Evolutionary conservation across 2,797 vertebrate genomes (phyloP).

Genomic region (Rhinogobio ventralis): DNA sequence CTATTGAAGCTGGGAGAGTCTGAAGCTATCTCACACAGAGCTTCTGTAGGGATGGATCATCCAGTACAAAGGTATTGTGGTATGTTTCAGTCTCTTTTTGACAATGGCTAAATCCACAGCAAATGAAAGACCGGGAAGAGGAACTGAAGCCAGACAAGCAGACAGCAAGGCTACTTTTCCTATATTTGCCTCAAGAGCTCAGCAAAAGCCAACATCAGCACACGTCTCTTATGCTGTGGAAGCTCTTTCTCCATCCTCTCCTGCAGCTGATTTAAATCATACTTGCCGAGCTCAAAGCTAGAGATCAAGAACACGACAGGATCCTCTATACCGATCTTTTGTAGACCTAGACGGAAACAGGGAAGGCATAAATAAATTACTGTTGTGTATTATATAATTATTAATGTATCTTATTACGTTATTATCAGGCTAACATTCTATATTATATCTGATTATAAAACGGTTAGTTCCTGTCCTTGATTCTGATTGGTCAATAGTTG

Average conservation of each 20-base stretch:
- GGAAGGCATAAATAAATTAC: too few species aligned
- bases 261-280: constrained; percentile 72
- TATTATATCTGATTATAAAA: too few species aligned
- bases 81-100: constrained; percentile 66
- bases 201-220: constrained; percentile 64
- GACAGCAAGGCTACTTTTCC: constrained; percentile 51
- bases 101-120: constrained; percentile 54
- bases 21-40: constrained; percentile 69
- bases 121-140: constrained; percentile 66
- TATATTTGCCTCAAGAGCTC: constrained; percentile 46
- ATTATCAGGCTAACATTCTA: too few species aligned
- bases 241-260: constrained; percentile 75
- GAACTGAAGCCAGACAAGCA: constrained; percentile 43
- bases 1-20: background rate
- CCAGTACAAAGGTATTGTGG: constrained; percentile 73
- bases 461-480: too few species aligned
- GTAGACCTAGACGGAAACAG: constrained; percentile 39
- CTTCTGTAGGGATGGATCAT: constrained; percentile 69
- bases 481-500: too few species aligned
- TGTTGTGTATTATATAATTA: too few species aligned
- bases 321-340: constrained; percentile 39
- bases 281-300: constrained; percentile 58
- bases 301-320: constrained; percentile 76
- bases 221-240: constrained; percentile 71
- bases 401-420: too few species aligned